Conservation (phyloP, 2,888 invertebrate genomes). For the Pseudanteris insignis region DNA sequence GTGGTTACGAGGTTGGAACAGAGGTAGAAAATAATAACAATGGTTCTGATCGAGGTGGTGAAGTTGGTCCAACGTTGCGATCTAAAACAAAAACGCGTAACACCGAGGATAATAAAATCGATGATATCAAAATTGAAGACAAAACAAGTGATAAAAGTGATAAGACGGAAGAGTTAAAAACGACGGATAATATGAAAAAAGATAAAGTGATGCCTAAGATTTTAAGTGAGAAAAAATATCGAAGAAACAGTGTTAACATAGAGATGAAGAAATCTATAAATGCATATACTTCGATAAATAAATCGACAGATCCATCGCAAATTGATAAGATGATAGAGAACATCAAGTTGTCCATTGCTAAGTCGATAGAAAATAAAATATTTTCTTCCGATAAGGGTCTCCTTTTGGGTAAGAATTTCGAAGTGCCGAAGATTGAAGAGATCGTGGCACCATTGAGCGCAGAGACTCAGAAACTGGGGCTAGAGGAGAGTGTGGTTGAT, state of each 20-base stretch:
- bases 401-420: constrained; percentile 57
- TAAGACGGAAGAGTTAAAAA: constrained; percentile 42
- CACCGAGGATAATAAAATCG: constrained; percentile 51
- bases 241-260: constrained; percentile 60
- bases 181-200: constrained; percentile 42
- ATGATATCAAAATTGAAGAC: no score
- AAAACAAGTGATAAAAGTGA: constrained; percentile 46
- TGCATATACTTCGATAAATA: constrained; percentile 52
- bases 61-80: constrained; percentile 59
- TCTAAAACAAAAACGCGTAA: constrained; percentile 62
- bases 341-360: constrained; percentile 61
- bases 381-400: constrained; percentile 56
- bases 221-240: constrained; percentile 53
- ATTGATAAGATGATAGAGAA: constrained; percentile 64
- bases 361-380: constrained; percentile 61
- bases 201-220: constrained; percentile 54
- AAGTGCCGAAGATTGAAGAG: constrained; percentile 60
- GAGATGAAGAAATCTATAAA: constrained; percentile 60
- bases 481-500: constrained; percentile 46
- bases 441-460: constrained; percentile 59
- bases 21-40: constrained; percentile 62
- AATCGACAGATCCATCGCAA: constrained; percentile 54
- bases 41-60: constrained; percentile 51
- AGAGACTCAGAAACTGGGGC: constrained; percentile 56
- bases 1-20: constrained; percentile 45